These are phyloP conservation scores for Brachypodius melanocephalos DNA, from an alignment of 2,113 vertebrate species.

Conservation along the genomic window DNA sequence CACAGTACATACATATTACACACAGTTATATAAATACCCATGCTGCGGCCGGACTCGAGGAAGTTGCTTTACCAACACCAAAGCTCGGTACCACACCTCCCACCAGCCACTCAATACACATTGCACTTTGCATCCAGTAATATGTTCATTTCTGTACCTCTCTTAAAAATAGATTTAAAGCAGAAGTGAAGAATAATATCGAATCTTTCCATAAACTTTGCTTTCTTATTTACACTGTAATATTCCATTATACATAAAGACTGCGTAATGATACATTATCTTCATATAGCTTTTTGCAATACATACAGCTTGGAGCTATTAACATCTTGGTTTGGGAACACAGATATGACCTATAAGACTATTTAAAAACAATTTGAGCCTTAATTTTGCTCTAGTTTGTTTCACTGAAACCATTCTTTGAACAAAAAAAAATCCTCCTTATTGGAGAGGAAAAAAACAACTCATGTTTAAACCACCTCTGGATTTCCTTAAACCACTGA, in stretches of 20 bases:
- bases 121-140: constrained; percentile 72
- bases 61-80: background rate
- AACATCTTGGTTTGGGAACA: constrained; percentile 66
- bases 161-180: constrained; percentile 86
- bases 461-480: constrained; percentile 59
- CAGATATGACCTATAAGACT: constrained; percentile 69
- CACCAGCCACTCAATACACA: constrained; percentile 37
- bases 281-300: constrained; percentile 75
- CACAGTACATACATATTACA: constrained; percentile 62
- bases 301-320: constrained; percentile 72
- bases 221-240: constrained; percentile 80
- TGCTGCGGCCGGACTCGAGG: constrained; percentile 23
- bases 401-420: constrained; percentile 79
- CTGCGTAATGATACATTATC: constrained; percentile 69
- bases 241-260: constrained; percentile 79
- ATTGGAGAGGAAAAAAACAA: constrained; percentile 44
- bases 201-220: constrained; percentile 80
- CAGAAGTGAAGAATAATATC: constrained; percentile 78
- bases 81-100: constrained; percentile 13
- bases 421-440: constrained; percentile 63
- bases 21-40: constrained; percentile 62
- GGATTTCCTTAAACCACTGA: constrained; percentile 67
- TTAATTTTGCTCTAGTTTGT: constrained; percentile 70
- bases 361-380: constrained; percentile 62
- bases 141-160: constrained; percentile 78